Evolutionary conservation across 2,888 invertebrate genomes (phyloP), one percentile per base, ranked within the genome.

Genomic region (Diarsia brunnea): DNA sequence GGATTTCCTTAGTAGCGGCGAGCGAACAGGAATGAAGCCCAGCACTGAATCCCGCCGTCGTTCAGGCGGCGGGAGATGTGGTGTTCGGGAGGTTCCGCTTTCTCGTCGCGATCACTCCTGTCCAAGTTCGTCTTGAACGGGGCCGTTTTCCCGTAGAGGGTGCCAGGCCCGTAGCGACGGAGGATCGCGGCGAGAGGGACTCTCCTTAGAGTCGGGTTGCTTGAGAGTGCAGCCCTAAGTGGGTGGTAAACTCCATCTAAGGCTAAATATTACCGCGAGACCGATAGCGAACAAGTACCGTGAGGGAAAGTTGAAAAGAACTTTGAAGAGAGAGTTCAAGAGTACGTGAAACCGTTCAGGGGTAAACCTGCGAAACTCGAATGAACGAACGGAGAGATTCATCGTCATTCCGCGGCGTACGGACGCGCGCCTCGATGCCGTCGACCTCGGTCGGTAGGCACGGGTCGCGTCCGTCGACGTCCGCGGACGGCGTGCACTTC

Each of bases 231-330:
- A 97, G 96, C 96, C 94, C 95, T 93, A 97, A 97, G 95, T 90
- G 94, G 97, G 97, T 96, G 97, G 97, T 97, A 97, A 97, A 97
- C 93, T 95, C 94, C 95, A 94, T 95, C 95, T 95, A 95, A 95
- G 93, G 94, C 95, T 95, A 97, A 97, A 97, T 97, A 97, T 95
- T 88, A 94, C 94, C 96, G 95, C 95, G 97, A 97, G 97, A 97
- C 97, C 97, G 97, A 97, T 97, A 97, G 97, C 96, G 95, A 96
- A 95, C 95, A 97, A 97, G 97, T 97, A 97, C 97, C 97, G 97
- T 97, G 97, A 97, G 97, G 97, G 97, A 97, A 97, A 97, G 97
- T 95, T 97, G 97, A 97, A 97, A 97, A 97, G 97, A 96, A 97
- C 97, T 97, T 97, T 97, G 97, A 97, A 97, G 96, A 97, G 93